phyloP scores from a whole-genome alignment of 2,113 vertebrate genomes.

The Pachycephala philippinensis region DNA sequence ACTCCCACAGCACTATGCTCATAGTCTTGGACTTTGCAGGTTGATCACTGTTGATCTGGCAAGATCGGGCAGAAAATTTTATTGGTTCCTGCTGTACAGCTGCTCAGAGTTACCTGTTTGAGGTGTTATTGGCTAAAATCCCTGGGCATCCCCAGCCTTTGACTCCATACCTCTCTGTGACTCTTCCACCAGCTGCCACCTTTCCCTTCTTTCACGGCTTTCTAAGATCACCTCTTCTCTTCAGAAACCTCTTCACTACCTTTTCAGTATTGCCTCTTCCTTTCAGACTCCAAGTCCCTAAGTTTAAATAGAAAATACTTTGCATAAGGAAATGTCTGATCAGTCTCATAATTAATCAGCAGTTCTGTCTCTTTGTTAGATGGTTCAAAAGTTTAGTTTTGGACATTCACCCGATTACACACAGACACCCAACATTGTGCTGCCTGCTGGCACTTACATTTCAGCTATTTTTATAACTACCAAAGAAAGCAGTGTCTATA shows the following conservation, averaged over 20 bases:
- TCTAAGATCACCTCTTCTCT: neutral
- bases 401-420: neutral
- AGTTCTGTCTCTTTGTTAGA: neutral
- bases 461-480: neutral
- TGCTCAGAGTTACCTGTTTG: neutral
- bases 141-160: neutral
- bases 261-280: neutral
- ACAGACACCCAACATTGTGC: neutral
- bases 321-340: neutral
- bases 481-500: neutral
- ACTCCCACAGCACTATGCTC: neutral
- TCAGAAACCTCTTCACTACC: neutral
- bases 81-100: neutral
- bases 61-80: neutral
- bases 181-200: neutral
- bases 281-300: neutral
- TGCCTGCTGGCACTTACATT: neutral
- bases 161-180: rapidly evolving
- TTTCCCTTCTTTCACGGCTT: neutral
- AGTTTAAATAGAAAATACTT: neutral
- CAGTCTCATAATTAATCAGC: neutral
- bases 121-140: neutral
- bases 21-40: neutral
- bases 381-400: neutral
- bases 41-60: neutral